Base-by-base conservation (phyloP, 2,888 invertebrate species). In the Brachypalpus laphriformis region DNA sequence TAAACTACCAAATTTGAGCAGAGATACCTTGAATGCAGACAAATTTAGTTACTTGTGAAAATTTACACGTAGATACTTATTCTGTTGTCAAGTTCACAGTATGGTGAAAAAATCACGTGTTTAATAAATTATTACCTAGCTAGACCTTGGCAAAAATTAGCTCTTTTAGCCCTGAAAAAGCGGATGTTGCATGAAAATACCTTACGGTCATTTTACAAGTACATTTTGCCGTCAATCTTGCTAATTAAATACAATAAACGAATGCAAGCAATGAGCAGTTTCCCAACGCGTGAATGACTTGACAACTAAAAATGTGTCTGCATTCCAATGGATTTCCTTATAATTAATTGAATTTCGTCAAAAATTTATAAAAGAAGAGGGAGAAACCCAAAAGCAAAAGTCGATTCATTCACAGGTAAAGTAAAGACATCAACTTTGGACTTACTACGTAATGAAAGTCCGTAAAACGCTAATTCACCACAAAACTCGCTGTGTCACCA, bases 151-250 rank as follows among this genome's bases (percentile, higher is more conserved):
- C 9, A 9, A 2, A 57, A 70, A 45, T 31, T 57, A 47, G 20
- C 47, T 42, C 45, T 57, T 20, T 9, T 45, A 70, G 22, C 70
- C 70, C 45, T 70, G 70, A 47, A n/a, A 4, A 70, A 45, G 34
- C 70, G 70, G 70, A 70, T 51, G 22, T 51, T 3, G 22, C 31
- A 42, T 18, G 28, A 20, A 34, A 34, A 45, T 28, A 56, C 47
- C 6, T 16, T 18, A n/a, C n/a, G n/a, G n/a, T n/a, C n/a, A n/a
- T n/a, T n/a, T n/a, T n/a, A n/a, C n/a, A n/a, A 18, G 49, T 51
- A 37, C 63, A 54, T 54, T 11, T 25, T 56, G 54, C 20, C 22
- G 57, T 22, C 57, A 45, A 47, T 47, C 28, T 70, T 28, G 18
- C 31, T 47, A 63, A 63, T 63, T 57, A 40, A n/a, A 25, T 2